Evolutionary conservation across 2,797 vertebrate genomes (phyloP).

Genomic region (Huso huso): DNA sequence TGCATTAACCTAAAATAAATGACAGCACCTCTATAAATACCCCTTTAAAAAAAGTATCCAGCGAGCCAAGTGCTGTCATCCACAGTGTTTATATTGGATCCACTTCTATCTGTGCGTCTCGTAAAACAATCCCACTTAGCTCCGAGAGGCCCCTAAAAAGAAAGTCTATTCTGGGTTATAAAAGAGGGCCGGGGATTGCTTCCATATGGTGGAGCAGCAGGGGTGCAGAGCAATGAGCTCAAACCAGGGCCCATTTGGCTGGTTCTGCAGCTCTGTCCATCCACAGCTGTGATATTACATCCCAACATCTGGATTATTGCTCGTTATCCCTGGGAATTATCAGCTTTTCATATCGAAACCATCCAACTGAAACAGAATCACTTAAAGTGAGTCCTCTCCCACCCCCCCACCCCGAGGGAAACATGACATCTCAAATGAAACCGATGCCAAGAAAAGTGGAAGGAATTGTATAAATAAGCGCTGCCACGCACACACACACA

Average conservation of each 20-base stretch:
- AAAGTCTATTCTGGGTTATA: conserved; percentile 89
- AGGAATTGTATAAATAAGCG: neutral
- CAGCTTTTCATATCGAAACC: conserved; percentile 85
- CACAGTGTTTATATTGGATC: conserved; percentile 99
- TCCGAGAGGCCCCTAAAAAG: conserved; percentile 94
- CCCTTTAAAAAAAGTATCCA: conserved; percentile 29
- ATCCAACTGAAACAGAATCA: conserved; percentile 77
- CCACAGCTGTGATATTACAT: conserved; percentile 93
- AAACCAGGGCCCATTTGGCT: conserved; percentile 83
- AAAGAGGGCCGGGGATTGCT: conserved; percentile 87
- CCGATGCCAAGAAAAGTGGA: neutral
- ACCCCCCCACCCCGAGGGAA: neutral
- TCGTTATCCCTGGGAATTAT: conserved; percentile 94
- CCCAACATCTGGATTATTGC: conserved; percentile 99
- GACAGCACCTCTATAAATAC: conserved; percentile 84
- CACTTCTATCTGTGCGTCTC: conserved; percentile 93
- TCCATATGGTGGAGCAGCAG: conserved; percentile 98
- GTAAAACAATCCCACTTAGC: conserved; percentile 98
- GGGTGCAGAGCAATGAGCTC: conserved; percentile 78
- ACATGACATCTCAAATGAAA: too few relatives aligned
- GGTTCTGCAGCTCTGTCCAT: conserved; percentile 73
- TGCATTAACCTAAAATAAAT: conserved; percentile 85
- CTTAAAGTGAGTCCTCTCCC: conserved; percentile 36
- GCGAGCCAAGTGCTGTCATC: conserved; percentile 63
- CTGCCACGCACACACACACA: neutral